phyloP scores from a whole-genome alignment of 1,140 invertebrate genomes.

The Bombus impatiens region DNA sequence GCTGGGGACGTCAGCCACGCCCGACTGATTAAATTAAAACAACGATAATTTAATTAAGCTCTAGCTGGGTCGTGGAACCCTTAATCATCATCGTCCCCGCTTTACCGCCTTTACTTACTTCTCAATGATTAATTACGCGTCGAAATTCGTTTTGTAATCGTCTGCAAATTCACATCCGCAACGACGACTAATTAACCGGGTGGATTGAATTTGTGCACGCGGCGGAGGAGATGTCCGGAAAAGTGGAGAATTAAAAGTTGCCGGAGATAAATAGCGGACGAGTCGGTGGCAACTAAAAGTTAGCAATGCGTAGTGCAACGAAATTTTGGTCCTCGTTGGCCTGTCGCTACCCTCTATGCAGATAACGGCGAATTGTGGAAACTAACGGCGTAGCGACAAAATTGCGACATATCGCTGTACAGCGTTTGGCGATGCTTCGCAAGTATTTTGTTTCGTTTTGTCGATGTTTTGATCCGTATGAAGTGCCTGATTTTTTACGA shows the following conservation, averaged over 20 bases:
- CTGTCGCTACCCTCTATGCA: no score
- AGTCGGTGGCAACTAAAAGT: slow-evolving; percentile 17
- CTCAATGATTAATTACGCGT: slow-evolving; percentile 12
- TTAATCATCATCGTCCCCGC: neutral
- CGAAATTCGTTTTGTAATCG: slow-evolving; percentile 14
- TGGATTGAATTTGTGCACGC: neutral
- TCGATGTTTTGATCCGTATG: no score
- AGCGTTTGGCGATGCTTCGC: no score
- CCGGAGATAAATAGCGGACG: neutral
- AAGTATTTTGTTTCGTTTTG: no score
- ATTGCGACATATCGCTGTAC: neutral
- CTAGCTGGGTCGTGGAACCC: neutral
- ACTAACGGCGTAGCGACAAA: neutral
- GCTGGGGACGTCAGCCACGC: neutral
- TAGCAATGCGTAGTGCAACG: neutral
- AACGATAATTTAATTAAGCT: slow-evolving; percentile 15
- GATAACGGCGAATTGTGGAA: neutral
- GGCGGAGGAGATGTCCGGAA: no score
- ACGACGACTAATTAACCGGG: neutral
- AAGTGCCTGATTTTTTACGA: no score
- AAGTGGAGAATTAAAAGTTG: slow-evolving; percentile 17
- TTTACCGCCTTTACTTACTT: neutral
- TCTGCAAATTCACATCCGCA: neutral
- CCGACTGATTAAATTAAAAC: neutral
- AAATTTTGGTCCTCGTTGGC: neutral